Conservation (phyloP, 1,140 invertebrate species). For the Lamellibrachia luymesi region DNA sequence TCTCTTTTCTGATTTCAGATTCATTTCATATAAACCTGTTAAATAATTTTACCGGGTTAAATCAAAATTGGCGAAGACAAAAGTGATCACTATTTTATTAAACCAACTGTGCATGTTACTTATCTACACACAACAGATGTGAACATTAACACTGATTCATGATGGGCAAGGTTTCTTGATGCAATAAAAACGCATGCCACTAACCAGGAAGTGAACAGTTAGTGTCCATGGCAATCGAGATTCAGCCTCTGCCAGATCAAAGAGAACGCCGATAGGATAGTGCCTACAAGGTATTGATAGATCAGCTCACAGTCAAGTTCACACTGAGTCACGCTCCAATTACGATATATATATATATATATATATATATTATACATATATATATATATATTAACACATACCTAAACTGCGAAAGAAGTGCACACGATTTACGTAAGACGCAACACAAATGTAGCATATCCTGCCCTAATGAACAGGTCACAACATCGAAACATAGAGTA, state of each 20-base stretch:
- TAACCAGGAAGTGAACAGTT: conserved; percentile 88
- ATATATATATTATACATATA: not conserved
- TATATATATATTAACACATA: too few species aligned
- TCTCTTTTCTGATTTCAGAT: too few species aligned
- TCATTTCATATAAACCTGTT: too few species aligned
- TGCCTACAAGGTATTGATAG: conserved; percentile 64
- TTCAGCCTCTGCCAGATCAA: conserved; percentile 77
- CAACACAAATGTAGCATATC: not conserved
- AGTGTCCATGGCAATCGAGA: conserved; percentile 86
- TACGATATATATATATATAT: not conserved
- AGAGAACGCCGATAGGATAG: conserved; percentile 92
- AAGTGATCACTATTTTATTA: too few species aligned
- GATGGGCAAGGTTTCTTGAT: not conserved
- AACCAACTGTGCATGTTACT: too few species aligned
- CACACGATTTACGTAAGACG: not conserved
- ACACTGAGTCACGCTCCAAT: not conserved
- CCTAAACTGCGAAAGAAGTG: too few species aligned
- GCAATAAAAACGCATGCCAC: not conserved
- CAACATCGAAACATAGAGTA: not conserved
- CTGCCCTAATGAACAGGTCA: not conserved
- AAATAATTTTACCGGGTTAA: too few species aligned
- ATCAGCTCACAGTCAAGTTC: not conserved
- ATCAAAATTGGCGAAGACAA: too few species aligned
- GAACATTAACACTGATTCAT: not conserved
- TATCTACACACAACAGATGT: too few species aligned